Evolutionary conservation across 2,888 invertebrate species (phyloP).

Genomic region (Podotricha telesiphe): DNA sequence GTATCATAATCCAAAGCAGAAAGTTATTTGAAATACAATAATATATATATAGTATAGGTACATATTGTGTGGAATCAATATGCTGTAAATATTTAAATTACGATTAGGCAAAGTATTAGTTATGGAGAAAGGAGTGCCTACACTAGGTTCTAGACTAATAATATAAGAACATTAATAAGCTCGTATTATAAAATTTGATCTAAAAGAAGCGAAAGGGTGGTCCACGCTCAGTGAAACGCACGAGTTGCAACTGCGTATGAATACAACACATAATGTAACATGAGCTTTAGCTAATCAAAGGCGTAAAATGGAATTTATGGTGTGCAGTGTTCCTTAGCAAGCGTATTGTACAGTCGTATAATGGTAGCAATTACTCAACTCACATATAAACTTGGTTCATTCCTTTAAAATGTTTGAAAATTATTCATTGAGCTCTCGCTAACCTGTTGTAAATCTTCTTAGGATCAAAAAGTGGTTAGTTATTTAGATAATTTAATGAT

Average conservation of each 20-base stretch:
- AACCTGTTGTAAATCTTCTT: slow-evolving; percentile 8
- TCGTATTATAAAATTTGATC: too few relatives aligned
- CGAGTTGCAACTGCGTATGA: slow-evolving; percentile 58
- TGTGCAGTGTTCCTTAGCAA: slow-evolving; percentile 72
- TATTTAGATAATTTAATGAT: neutral
- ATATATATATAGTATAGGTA: too few relatives aligned
- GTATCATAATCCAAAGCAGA: too few relatives aligned
- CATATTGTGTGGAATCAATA: too few relatives aligned
- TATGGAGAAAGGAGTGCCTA: too few relatives aligned
- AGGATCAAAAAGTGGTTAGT: neutral
- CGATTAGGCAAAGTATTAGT: too few relatives aligned
- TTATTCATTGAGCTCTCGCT: slow-evolving; percentile 30
- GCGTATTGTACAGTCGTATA: slow-evolving; percentile 78
- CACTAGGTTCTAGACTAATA: too few relatives aligned
- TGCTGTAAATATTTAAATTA: too few relatives aligned
- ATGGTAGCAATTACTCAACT: slow-evolving; percentile 79
- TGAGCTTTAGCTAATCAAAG: slow-evolving; percentile 78
- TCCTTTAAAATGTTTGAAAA: slow-evolving; percentile 43
- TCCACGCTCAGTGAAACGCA: slow-evolving; percentile 63
- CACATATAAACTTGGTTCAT: slow-evolving; percentile 60
- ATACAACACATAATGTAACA: slow-evolving; percentile 69
- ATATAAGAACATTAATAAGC: too few relatives aligned
- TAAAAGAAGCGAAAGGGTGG: slow-evolving; percentile 61
- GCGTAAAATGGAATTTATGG: slow-evolving; percentile 80
- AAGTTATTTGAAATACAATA: too few relatives aligned